Evolutionary conservation across 2,888 invertebrate species (phyloP).

Genomic region (Syrphus vitripennis): DNA sequence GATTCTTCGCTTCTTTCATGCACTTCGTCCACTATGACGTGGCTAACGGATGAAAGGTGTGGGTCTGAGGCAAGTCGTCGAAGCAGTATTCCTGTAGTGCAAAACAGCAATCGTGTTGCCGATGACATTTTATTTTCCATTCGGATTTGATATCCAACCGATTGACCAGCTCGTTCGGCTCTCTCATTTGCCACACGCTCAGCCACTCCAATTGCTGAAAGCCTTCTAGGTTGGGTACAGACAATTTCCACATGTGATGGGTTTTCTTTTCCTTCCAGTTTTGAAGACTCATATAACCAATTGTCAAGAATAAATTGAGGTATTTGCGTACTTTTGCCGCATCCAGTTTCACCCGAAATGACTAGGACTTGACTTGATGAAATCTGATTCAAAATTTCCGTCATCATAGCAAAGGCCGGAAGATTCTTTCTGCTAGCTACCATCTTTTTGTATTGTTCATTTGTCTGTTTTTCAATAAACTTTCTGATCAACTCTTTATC

Average conservation of each 20-base stretch:
- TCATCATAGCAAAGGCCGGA: slow-evolving; percentile 88
- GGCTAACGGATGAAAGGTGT: slow-evolving; percentile 88
- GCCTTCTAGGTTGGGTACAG: slow-evolving; percentile 95
- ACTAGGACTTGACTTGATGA: slow-evolving; percentile 84
- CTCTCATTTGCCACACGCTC: slow-evolving; percentile 95
- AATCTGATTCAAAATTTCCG: slow-evolving; percentile 86
- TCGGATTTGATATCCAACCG: slow-evolving; percentile 87
- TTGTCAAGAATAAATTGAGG: slow-evolving; percentile 96
- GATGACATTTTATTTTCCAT: slow-evolving; percentile 89
- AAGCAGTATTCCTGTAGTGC: slow-evolving; percentile 95
- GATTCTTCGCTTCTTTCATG: slow-evolving; percentile 95
- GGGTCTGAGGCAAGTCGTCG: slow-evolving; percentile 91
- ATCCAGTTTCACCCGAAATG: slow-evolving; percentile 92
- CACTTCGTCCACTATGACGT: slow-evolving; percentile 94
- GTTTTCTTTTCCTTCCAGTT: slow-evolving; percentile 81
- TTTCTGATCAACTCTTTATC: slow-evolving; percentile 85
- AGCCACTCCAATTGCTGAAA: slow-evolving; percentile 96
- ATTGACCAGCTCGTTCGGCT: slow-evolving; percentile 84
- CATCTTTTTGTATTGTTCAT: slow-evolving; percentile 86
- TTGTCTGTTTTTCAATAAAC: slow-evolving; percentile 84
- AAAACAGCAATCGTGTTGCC: slow-evolving; percentile 92
- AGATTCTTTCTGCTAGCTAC: slow-evolving; percentile 84
- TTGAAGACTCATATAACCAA: slow-evolving; percentile 84
- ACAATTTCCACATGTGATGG: slow-evolving; percentile 90
- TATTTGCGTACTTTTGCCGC: slow-evolving; percentile 94